phyloP scores from a whole-genome alignment of 2,797 vertebrate genomes.

The Sus cebifrons region DNA sequence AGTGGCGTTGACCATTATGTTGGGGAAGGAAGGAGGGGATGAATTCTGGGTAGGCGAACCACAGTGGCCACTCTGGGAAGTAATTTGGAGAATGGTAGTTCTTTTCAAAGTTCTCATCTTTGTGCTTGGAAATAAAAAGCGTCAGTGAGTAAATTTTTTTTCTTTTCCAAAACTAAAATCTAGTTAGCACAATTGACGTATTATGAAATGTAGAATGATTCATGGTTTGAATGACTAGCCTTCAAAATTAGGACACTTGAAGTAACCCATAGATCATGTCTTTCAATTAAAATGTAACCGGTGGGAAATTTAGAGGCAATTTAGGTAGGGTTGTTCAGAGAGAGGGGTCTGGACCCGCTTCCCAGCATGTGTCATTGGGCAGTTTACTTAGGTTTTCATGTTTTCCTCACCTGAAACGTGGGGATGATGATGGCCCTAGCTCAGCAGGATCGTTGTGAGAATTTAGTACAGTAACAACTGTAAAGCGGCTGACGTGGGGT shows the following conservation, averaged over 20 bases:
- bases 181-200: background rate
- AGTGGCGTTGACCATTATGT: conserved; percentile 15
- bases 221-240: conserved; percentile 44
- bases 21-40: background rate
- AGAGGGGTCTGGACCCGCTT: background rate
- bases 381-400: conserved; percentile 22
- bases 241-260: conserved; percentile 27
- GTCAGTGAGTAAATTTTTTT: conserved; percentile 42
- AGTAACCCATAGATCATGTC: background rate
- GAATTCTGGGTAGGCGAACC: background rate
- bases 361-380: background rate
- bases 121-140: conserved; percentile 60
- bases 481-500: background rate
- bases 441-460: conserved; percentile 10
- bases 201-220: conserved; percentile 36
- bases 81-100: conserved; percentile 32
- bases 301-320: conserved; percentile 21
- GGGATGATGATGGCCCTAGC: background rate
- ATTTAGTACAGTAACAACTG: conserved; percentile 23
- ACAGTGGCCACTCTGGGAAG: background rate
- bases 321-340: background rate
- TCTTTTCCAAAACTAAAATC: conserved; percentile 61
- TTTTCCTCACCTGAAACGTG: conserved; percentile 38
- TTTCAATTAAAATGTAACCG: conserved; percentile 50
- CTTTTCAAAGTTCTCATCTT: conserved; percentile 53